Percentiles rank a stretch among this genome's conserved stretches.
phyloP scores from a whole-genome alignment of 2,113 vertebrate genomes.

The Noctilio leporinus region DNA sequence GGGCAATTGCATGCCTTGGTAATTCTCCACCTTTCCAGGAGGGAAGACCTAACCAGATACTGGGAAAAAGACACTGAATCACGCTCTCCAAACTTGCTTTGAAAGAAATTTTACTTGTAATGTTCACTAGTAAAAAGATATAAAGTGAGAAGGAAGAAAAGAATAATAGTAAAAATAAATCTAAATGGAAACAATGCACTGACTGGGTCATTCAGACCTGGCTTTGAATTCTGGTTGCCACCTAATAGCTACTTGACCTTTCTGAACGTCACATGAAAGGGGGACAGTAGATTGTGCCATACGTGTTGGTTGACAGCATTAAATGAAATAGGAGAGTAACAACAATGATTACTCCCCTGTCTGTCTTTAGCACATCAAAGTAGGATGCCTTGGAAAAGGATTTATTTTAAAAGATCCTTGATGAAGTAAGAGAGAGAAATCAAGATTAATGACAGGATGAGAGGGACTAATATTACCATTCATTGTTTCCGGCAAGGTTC shows the following conservation, averaged over 20 bases:
- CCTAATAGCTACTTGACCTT: neutral
- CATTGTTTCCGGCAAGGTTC: neutral
- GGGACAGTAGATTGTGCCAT: neutral
- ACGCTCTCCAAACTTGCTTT: neutral
- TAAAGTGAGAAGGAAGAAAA: neutral
- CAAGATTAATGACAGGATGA: neutral
- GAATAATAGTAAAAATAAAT: neutral
- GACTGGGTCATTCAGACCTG: neutral
- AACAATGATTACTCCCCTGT: neutral
- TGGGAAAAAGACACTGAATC: neutral
- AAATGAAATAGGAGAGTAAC: neutral
- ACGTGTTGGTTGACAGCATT: neutral
- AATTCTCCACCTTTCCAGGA: neutral
- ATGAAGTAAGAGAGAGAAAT: conserved; percentile 11
- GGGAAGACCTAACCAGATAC: neutral
- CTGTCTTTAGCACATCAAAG: neutral
- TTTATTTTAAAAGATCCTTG: neutral
- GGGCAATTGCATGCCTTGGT: neutral
- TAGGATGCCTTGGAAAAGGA: neutral
- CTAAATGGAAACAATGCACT: neutral
- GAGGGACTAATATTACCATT: neutral
- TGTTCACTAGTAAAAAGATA: neutral
- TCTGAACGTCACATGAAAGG: neutral
- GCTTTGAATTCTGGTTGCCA: neutral
- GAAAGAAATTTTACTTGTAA: neutral